Conservation (phyloP, 2,888 invertebrate species). For the Aspidiotus destructor region DNA sequence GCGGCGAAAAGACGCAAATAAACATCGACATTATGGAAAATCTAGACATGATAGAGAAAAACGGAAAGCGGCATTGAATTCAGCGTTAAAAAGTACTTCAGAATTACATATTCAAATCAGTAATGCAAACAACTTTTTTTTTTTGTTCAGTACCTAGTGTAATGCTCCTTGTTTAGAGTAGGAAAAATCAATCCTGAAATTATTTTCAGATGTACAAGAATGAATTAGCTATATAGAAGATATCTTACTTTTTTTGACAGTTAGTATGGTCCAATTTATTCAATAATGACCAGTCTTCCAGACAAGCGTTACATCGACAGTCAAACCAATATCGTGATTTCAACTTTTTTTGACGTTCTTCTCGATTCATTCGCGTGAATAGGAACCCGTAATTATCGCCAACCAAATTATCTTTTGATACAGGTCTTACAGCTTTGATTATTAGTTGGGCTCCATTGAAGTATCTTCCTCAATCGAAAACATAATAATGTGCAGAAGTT, state of each 20-base stretch:
- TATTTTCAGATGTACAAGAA: too few relatives aligned
- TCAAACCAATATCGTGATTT: conserved; percentile 67
- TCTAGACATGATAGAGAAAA: too few relatives aligned
- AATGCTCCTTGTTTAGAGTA: too few relatives aligned
- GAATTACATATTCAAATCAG: too few relatives aligned
- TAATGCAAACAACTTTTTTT: too few relatives aligned
- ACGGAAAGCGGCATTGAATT: too few relatives aligned
- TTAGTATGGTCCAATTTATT: conserved; percentile 1
- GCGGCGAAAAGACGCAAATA: too few relatives aligned
- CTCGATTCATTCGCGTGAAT: conserved; percentile 51
- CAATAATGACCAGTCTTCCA: conserved; percentile 62
- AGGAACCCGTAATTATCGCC: conserved; percentile 78
- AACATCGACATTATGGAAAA: too few relatives aligned
- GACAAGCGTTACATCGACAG: conserved; percentile 63
- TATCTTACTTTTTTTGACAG: too few relatives aligned
- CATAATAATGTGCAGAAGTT: conserved; percentile 34
- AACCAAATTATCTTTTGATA: conserved; percentile 56
- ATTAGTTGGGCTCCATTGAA: conserved; percentile 65
- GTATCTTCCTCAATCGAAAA: conserved; percentile 46
- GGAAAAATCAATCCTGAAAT: too few relatives aligned
- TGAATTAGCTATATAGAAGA: too few relatives aligned
- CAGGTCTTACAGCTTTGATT: conserved; percentile 55
- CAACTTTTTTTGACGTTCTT: conserved; percentile 54
- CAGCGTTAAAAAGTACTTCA: too few relatives aligned
- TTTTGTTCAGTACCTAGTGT: background rate